Percentiles rank a stretch among this genome's conserved stretches.
phyloP scores from a whole-genome alignment of 2,113 vertebrate species.

The Gallinago jamesoni region DNA sequence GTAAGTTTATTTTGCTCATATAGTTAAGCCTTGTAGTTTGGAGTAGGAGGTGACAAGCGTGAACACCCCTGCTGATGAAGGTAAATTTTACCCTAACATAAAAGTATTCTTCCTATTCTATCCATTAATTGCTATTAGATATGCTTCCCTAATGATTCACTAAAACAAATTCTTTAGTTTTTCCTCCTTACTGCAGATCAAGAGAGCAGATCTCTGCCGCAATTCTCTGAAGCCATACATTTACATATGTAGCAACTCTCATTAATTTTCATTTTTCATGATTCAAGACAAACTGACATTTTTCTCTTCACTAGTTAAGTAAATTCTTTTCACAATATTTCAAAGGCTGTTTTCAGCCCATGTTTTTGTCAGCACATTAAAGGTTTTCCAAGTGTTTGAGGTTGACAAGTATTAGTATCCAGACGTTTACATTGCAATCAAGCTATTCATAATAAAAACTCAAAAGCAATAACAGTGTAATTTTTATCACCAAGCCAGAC shows the following conservation, averaged over 20 bases:
- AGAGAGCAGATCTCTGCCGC: not conserved
- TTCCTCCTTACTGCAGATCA: not conserved
- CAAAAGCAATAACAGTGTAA: not conserved
- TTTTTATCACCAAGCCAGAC: not conserved
- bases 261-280: constrained; percentile 43
- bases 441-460: not conserved
- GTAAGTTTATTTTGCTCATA: not conserved
- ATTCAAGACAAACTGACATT: constrained; percentile 32
- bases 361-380: constrained; percentile 26
- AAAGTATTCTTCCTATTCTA: not conserved
- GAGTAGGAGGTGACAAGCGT: not conserved
- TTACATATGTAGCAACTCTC: constrained; percentile 14
- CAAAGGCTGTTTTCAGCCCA: not conserved
- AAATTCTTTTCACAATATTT: constrained; percentile 23
- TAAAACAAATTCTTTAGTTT: not conserved
- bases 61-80: not conserved
- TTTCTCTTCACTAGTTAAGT: not conserved
- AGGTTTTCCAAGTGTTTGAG: not conserved
- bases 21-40: not conserved
- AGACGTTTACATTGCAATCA: not conserved
- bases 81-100: not conserved
- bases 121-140: not conserved
- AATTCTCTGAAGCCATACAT: constrained; percentile 24
- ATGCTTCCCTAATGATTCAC: not conserved
- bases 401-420: constrained; percentile 1